Evolutionary conservation across 2,113 vertebrate genomes (phyloP).

Genomic region (Verasper variegatus): DNA sequence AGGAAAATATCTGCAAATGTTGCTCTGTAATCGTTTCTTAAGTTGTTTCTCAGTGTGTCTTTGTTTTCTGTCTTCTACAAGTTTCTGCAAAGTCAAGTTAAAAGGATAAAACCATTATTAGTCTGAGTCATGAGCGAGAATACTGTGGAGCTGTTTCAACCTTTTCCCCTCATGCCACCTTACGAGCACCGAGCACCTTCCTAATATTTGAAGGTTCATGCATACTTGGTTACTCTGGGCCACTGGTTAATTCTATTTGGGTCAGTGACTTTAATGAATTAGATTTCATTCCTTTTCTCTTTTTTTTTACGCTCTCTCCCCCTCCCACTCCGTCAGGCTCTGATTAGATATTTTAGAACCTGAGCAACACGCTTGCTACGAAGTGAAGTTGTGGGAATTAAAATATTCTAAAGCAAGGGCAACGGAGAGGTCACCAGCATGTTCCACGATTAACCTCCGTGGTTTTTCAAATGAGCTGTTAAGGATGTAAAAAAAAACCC

Average conservation of each 20-base stretch:
- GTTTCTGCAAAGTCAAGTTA: constrained; percentile 25
- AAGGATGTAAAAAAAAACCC: background rate
- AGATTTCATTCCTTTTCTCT: constrained; percentile 45
- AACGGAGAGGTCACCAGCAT: constrained; percentile 3
- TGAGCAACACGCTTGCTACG: constrained; percentile 35
- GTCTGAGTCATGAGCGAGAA: constrained; percentile 47
- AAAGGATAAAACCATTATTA: constrained; percentile 36
- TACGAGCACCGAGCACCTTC: constrained; percentile 55
- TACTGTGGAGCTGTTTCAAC: constrained; percentile 34
- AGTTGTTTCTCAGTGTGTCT: too few species aligned
- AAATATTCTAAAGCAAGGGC: constrained; percentile 40
- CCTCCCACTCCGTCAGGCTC: constrained; percentile 61
- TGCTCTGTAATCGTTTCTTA: background rate
- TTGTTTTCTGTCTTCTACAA: constrained; percentile 1
- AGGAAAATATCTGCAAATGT: too few species aligned
- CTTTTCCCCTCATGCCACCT: constrained; percentile 43
- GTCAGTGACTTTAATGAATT: constrained; percentile 74
- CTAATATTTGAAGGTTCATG: constrained; percentile 75
- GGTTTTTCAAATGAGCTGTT: background rate
- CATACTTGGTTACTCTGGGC: constrained; percentile 67
- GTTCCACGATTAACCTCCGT: background rate
- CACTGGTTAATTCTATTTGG: constrained; percentile 72
- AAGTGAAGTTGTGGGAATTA: constrained; percentile 42
- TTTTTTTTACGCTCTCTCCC: constrained; percentile 11
- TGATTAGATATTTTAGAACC: constrained; percentile 63